Conservation (phyloP, 2,888 invertebrate genomes). For the Baccha elongata region DNA sequence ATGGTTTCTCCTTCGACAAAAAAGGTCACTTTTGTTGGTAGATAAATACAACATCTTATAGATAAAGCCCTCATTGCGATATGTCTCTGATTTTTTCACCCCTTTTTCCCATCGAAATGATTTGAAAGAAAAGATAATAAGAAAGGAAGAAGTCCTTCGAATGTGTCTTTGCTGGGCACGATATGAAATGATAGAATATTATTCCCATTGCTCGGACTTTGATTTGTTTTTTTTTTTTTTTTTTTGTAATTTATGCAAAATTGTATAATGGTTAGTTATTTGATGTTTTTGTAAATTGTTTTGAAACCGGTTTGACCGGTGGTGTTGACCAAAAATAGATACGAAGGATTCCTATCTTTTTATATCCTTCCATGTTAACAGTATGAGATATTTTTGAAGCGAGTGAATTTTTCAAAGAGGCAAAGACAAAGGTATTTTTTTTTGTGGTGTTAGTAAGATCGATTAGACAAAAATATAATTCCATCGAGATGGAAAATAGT, state of each 20-base stretch:
- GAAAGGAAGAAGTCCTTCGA: constrained; percentile 53
- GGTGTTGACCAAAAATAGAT: constrained; percentile 70
- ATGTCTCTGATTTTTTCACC: constrained; percentile 60
- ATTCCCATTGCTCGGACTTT: constrained; percentile 73
- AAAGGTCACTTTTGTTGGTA: constrained; percentile 72
- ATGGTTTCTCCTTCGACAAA: constrained; percentile 29
- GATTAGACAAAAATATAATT: no score
- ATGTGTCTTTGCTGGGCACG: constrained; percentile 69
- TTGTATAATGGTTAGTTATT: constrained; percentile 58
- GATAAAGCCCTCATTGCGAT: constrained; percentile 74
- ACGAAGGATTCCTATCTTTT: background rate
- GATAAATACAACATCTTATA: constrained; percentile 56
- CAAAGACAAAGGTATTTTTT: no score
- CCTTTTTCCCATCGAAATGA: constrained; percentile 63
- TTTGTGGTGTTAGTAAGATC: no score
- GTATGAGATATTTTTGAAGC: constrained; percentile 3
- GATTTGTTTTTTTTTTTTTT: constrained; percentile 16
- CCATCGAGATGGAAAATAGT: no score
- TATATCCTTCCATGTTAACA: background rate
- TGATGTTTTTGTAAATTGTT: constrained; percentile 44
- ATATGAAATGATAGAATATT: constrained; percentile 57
- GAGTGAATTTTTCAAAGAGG: background rate
- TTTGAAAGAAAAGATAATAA: constrained; percentile 19
- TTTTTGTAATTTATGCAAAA: constrained; percentile 64
- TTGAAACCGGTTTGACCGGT: constrained; percentile 76